Evolutionary conservation across 2,113 vertebrate species (phyloP).

Genomic region (Myrmecophaga tridactyla): DNA sequence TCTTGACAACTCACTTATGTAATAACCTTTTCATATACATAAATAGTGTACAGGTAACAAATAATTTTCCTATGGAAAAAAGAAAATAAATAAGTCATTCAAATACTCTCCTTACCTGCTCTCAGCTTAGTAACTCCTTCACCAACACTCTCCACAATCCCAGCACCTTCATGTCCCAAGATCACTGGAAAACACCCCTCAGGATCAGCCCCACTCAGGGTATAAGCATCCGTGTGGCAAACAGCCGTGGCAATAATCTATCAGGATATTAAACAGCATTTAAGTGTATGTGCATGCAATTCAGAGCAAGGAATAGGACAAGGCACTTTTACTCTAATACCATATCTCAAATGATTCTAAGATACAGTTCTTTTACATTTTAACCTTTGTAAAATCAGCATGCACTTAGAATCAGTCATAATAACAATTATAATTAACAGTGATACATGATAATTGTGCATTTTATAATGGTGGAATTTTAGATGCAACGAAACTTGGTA

Average conservation of each 20-base stretch:
- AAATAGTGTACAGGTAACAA: not conserved
- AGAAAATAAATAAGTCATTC: not conserved
- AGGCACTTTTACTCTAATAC: not conserved
- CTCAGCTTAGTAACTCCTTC: constrained; percentile 95
- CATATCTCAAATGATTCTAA: not conserved
- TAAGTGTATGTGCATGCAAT: not conserved
- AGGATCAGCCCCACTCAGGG: constrained; percentile 85
- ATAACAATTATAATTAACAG: not conserved
- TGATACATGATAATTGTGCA: not conserved
- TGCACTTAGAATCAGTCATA: not conserved
- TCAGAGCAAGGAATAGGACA: not conserved
- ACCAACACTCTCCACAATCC: constrained; percentile 89
- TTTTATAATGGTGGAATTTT: not conserved
- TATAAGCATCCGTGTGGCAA: constrained; percentile 89
- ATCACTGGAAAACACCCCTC: constrained; percentile 88
- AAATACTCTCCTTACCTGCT: constrained; percentile 83
- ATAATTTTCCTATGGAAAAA: not conserved
- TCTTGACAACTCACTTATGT: not conserved
- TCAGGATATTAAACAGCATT: not conserved
- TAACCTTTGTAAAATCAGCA: not conserved
- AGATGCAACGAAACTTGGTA: not conserved
- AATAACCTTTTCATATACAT: not conserved
- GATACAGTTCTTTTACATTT: not conserved
- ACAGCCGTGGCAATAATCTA: constrained; percentile 87
- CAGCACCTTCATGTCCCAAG: constrained; percentile 88